Base-by-base conservation (phyloP, 2,888 invertebrate genomes). In the Drosophila barbarae region DNA sequence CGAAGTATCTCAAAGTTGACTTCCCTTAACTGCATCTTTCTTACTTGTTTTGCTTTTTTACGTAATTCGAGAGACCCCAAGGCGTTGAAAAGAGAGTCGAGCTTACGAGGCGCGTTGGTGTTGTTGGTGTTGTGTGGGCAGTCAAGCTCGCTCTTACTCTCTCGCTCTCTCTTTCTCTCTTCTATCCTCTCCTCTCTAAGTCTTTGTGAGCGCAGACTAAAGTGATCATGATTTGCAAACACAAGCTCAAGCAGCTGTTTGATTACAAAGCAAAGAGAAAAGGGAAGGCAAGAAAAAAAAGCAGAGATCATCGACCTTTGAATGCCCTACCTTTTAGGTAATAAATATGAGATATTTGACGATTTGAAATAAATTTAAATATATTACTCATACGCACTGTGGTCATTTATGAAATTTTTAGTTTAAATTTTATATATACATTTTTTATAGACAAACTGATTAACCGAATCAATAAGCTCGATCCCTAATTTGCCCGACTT, bases 231-330 rank as follows among this genome's bases (percentile, higher is more conserved):
- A 71, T 70, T 72, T 66, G 54, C 49, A 66, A 58, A 44, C 47
- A 41, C 44, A 72, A 51, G 59, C 49, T 53, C 51, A 72, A 82
- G 66, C 84, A 83, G 81, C 83, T 77, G 84, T 80, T 78, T 50
- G 58, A 58, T 74, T 57, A 61, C 52, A 58, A 28, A 26, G 34
- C n/a, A 39, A 30, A 28, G 13, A 8, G 21, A 46, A 39, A n/a
- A 15, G 35, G 13, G 15, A 3, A 12, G 18, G 7, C 8, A n/a
- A 30, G 1, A 18, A 15, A 12, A 15, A 12, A 15, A 12, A n/a
- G 2, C 12, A 6, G 28, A 3, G 15, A 30, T 3, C 15, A 5
- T 7, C 38, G 44, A 39, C 38, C n/a, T 7, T n/a, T 38, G 1
- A 15, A 66, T 55, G n/a, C 49, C n/a, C 46, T 60, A 21, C 2